These are phyloP conservation scores for Pteronotus mesoamericanus DNA, from an alignment of 2,797 vertebrate genomes.

Conservation along the genomic window DNA sequence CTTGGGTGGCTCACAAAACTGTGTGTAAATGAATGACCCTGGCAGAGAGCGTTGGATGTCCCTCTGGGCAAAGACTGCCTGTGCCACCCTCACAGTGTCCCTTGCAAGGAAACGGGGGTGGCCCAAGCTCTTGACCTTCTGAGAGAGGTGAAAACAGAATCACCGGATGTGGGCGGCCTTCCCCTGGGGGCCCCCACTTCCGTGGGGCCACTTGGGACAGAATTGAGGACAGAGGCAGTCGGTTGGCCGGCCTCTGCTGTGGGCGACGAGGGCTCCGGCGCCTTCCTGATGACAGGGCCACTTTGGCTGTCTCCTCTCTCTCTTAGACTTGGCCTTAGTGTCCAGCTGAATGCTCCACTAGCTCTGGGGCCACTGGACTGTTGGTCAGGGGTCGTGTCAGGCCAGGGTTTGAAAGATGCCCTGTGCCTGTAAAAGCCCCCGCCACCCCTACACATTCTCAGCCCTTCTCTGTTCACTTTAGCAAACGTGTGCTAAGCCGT, in stretches of 20 bases:
- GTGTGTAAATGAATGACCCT: background rate
- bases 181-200: background rate
- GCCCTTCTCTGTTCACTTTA: background rate
- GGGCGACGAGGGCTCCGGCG: fast-evolving
- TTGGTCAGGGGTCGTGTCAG: fast-evolving
- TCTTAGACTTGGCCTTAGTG: background rate
- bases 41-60: background rate
- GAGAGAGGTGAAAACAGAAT: background rate
- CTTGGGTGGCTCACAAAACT: background rate
- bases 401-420: background rate
- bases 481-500: fast-evolving
- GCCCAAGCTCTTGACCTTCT: background rate
- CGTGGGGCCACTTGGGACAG: background rate
- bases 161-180: background rate
- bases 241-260: background rate
- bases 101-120: background rate
- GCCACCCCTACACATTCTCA: fast-evolving
- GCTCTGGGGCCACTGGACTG: background rate
- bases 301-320: background rate
- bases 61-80: background rate
- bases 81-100: background rate
- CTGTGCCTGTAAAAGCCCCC: background rate
- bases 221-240: background rate
- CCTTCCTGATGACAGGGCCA: background rate
- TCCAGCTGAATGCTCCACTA: background rate